Conservation (phyloP, 1,140 invertebrate genomes). For the Carposina sasakii region DNA sequence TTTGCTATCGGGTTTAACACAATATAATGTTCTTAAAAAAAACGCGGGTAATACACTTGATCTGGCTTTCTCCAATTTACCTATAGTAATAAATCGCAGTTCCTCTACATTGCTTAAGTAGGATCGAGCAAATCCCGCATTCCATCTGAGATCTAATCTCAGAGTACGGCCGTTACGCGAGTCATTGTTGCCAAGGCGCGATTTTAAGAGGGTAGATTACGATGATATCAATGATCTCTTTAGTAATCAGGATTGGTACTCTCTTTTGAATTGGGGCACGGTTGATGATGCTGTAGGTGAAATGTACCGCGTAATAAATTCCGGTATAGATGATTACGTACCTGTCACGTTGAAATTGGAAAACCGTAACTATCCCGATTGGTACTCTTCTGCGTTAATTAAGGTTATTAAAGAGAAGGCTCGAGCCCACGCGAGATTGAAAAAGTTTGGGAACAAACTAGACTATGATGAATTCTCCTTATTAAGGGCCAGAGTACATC, state of each 20-base stretch:
- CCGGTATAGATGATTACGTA: background rate
- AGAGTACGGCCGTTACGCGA: no score
- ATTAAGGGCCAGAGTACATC: background rate
- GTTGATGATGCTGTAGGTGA: background rate
- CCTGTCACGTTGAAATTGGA: background rate
- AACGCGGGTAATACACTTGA: no score
- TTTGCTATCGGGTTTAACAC: no score
- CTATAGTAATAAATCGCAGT: no score
- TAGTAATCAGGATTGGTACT: background rate
- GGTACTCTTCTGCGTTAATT: background rate
- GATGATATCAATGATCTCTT: background rate
- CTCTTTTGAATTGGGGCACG: background rate
- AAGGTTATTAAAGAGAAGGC: background rate
- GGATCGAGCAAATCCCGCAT: no score
- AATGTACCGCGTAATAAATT: background rate
- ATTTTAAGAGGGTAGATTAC: background rate
- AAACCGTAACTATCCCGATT: background rate
- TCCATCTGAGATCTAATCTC: no score
- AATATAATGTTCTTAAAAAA: no score
- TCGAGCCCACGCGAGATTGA: background rate
- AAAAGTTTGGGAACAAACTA: background rate
- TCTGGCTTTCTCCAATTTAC: no score
- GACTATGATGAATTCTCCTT: slow-evolving; percentile 2
- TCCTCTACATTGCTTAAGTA: no score
- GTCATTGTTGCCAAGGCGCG: no score